Conservation (phyloP, 2,888 invertebrate species). For the Cantharis lateralis region DNA sequence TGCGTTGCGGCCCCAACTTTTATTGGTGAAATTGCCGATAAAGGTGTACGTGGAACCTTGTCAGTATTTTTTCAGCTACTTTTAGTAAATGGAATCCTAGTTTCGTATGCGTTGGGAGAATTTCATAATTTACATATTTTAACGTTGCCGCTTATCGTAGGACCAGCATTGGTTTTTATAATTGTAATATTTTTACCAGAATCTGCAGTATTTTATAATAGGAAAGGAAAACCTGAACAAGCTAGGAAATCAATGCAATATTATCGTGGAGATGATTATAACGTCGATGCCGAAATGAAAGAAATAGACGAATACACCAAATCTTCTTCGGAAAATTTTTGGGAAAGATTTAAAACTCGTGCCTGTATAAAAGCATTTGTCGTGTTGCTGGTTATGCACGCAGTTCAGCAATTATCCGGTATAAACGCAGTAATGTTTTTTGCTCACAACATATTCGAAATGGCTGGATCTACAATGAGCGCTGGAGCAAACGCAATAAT, state of each 20-base stretch:
- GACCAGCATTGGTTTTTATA: conserved; percentile 66
- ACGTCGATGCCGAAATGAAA: conserved; percentile 65
- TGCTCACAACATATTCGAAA: conserved; percentile 70
- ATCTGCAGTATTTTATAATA: conserved; percentile 70
- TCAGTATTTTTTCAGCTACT: conserved; percentile 81
- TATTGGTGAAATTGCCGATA: conserved; percentile 81
- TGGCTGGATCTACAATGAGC: conserved; percentile 68
- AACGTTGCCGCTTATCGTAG: conserved; percentile 65
- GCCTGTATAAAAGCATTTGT: conserved; percentile 48
- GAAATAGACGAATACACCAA: conserved; percentile 60
- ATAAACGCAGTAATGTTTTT: conserved; percentile 82
- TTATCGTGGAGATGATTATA: conserved; percentile 73
- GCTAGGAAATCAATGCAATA: conserved; percentile 67
- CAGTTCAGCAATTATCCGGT: conserved; percentile 78
- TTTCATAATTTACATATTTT: conserved; percentile 67
- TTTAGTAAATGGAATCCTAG: conserved; percentile 76
- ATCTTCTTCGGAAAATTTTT: conserved; percentile 21
- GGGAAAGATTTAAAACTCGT: conserved; percentile 36
- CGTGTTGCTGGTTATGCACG: conserved; percentile 55
- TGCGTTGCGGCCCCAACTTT: conserved; percentile 84
- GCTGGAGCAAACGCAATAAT: conserved; percentile 71
- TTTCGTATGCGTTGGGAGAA: conserved; percentile 72
- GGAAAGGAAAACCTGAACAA: conserved; percentile 58
- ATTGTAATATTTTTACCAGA: conserved; percentile 72
- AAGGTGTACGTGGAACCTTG: conserved; percentile 76